Percentiles rank a stretch among this genome's conserved stretches.
Conservation (phyloP, 2,797 vertebrate genomes). For the Sarcophilus harrisii region DNA sequence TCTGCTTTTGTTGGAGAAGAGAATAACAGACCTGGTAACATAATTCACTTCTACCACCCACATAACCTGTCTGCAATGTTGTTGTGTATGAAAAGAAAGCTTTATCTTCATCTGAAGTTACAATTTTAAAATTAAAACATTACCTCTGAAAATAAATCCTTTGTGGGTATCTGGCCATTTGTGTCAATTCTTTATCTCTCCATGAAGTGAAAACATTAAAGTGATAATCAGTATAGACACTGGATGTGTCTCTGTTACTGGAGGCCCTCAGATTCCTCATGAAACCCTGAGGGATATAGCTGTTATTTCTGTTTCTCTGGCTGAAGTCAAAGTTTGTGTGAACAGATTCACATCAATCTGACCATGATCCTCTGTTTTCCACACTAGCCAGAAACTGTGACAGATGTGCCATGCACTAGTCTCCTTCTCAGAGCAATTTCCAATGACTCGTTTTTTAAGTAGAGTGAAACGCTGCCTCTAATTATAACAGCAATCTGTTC, state of each 20-base stretch:
- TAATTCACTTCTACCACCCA: neutral
- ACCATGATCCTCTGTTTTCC: neutral
- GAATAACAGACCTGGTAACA: neutral
- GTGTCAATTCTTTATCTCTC: neutral
- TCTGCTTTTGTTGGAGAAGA: neutral
- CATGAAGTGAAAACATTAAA: neutral
- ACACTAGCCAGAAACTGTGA: conserved; percentile 35
- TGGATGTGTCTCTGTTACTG: neutral
- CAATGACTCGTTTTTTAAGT: conserved; percentile 62
- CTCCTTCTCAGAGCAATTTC: conserved; percentile 53
- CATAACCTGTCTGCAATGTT: neutral
- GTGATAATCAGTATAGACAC: neutral
- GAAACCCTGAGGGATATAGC: neutral
- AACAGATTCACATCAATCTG: neutral
- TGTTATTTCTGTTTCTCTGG: conserved; percentile 35
- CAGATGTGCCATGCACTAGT: neutral
- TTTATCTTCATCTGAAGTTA: conserved; percentile 19
- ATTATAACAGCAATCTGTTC: conserved; percentile 68
- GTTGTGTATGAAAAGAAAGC: conserved; percentile 2
- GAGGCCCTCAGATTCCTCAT: neutral
- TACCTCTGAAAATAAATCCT: neutral
- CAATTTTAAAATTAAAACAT: neutral
- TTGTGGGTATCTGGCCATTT: neutral
- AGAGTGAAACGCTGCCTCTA: conserved; percentile 57
- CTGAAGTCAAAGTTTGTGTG: conserved; percentile 41